phyloP scores from a whole-genome alignment of 2,113 vertebrate species.

The Falco punctatus region DNA sequence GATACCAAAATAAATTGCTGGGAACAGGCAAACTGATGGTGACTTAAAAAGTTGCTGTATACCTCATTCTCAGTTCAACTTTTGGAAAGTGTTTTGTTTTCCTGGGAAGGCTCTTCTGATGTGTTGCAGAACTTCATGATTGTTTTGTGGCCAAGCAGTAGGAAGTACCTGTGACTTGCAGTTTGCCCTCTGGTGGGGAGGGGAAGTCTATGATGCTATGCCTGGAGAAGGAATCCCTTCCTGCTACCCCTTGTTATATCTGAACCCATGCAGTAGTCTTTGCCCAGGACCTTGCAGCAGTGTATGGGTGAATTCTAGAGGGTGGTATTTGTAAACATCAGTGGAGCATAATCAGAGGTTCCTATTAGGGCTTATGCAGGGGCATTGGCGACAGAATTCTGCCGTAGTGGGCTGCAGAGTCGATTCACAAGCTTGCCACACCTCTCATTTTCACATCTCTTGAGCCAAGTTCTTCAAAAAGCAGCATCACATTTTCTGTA shows the following conservation, averaged over 20 bases:
- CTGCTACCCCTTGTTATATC: background rate
- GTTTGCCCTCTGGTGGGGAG: background rate
- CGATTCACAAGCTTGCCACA: background rate
- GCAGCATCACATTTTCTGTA: background rate
- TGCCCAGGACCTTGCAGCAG: background rate
- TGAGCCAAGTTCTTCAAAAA: background rate
- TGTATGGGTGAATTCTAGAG: background rate
- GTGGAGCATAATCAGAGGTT: background rate
- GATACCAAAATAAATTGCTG: background rate
- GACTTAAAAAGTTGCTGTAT: background rate
- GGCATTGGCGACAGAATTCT: background rate
- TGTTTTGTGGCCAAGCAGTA: background rate
- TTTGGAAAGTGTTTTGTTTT: background rate
- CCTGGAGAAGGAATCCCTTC: background rate
- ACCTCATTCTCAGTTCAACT: background rate
- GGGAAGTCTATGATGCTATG: background rate
- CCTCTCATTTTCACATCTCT: background rate
- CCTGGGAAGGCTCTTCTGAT: background rate
- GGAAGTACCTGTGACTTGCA: background rate
- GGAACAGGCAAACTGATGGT: background rate
- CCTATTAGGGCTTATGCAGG: background rate
- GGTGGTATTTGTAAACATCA: background rate
- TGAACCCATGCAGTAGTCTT: background rate
- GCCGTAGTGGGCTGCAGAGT: background rate
- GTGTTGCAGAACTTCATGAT: background rate